Evolutionary conservation across 2,888 invertebrate species (phyloP).

Genomic region (Dynastes grantii): DNA sequence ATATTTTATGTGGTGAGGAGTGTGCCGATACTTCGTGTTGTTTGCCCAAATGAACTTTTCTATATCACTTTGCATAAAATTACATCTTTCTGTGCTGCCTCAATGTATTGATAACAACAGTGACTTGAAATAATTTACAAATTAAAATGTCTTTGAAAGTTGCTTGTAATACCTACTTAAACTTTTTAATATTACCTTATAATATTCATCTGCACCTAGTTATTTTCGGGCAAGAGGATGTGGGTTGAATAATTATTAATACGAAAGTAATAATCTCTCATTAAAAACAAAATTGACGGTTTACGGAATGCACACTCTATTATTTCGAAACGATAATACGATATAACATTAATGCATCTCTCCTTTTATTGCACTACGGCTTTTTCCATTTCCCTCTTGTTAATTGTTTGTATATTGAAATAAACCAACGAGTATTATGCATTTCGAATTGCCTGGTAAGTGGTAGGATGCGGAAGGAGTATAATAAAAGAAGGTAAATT

Average conservation of each 20-base stretch:
- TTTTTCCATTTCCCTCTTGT: background rate
- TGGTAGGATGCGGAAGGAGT: background rate
- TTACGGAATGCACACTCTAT: slow-evolving; percentile 6
- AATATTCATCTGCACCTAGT: background rate
- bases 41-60: too few species aligned
- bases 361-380: background rate
- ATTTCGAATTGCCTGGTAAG: background rate
- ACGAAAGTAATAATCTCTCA: slow-evolving; percentile 8
- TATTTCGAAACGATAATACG: slow-evolving; percentile 3
- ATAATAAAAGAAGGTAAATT: slow-evolving; percentile 1
- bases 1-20: too few species aligned
- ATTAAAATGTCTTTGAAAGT: too few species aligned
- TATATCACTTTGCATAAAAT: too few species aligned
- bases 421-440: background rate
- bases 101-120: too few species aligned
- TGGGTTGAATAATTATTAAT: slow-evolving; percentile 8
- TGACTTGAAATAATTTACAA: too few species aligned
- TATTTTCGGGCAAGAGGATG: background rate
- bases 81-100: too few species aligned
- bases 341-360: background rate
- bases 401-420: background rate
- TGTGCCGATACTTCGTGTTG: too few species aligned
- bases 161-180: too few species aligned
- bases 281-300: slow-evolving; percentile 10
- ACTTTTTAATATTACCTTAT: too few species aligned